Percentiles rank a stretch among this genome's conserved stretches.
These are phyloP conservation scores for Hippocampus zosterae DNA, from an alignment of 2,113 vertebrate species.

Conservation along the genomic window DNA sequence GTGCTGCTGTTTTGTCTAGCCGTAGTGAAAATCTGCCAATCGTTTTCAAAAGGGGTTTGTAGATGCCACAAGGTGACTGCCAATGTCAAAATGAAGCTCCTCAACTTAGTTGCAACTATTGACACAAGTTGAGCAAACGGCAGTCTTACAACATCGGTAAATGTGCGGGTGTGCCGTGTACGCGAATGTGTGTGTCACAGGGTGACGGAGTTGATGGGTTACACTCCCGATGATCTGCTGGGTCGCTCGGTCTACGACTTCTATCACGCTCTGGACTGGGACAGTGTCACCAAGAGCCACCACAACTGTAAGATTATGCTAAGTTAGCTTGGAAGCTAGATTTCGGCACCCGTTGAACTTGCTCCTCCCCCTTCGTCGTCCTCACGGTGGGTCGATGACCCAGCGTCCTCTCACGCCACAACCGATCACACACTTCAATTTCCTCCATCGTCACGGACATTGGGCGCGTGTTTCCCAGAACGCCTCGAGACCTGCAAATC, in stretches of 20 bases:
- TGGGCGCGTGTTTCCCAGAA: neutral
- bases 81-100: too few relatives aligned
- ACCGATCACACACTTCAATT: slow-evolving; percentile 23
- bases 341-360: neutral
- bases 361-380: neutral
- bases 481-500: too few relatives aligned
- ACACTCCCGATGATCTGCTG: slow-evolving; percentile 89
- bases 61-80: too few relatives aligned
- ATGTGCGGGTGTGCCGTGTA: slow-evolving; percentile 7
- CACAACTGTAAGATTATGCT: slow-evolving; percentile 83
- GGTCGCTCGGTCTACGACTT: slow-evolving; percentile 93
- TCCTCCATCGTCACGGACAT: neutral
- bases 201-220: slow-evolving; percentile 90
- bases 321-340: too few relatives aligned
- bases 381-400: neutral
- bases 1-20: too few relatives aligned
- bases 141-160: too few relatives aligned
- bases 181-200: slow-evolving; percentile 63
- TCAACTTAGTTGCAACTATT: too few relatives aligned
- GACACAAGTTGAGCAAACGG: too few relatives aligned
- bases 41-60: too few relatives aligned
- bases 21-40: too few relatives aligned
- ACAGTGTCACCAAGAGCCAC: slow-evolving; percentile 91
- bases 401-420: slow-evolving; percentile 46
- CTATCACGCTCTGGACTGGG: slow-evolving; percentile 92